These are phyloP conservation scores for Crocodylus rhombifer DNA, from an alignment of 2,797 vertebrate species.

Conservation along the genomic window DNA sequence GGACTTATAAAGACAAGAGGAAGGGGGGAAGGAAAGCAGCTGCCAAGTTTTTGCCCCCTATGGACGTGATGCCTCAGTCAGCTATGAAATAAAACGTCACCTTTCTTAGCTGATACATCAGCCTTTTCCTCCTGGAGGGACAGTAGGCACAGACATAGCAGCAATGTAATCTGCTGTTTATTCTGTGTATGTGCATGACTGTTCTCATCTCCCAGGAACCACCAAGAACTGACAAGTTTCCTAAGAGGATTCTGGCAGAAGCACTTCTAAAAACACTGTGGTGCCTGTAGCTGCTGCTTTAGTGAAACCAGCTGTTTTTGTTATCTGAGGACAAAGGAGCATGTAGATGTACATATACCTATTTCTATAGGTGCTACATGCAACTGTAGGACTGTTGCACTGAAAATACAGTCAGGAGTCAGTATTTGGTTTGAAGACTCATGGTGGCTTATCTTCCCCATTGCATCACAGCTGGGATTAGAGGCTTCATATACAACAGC, in stretches of 20 bases:
- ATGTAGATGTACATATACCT: rapidly evolving
- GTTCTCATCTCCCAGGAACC: background rate
- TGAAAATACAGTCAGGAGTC: background rate
- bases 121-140: background rate
- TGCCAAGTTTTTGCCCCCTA: slow-evolving; percentile 13
- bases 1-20: background rate
- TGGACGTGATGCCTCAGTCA: background rate
- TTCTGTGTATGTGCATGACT: background rate
- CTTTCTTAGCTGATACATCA: background rate
- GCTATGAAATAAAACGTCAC: background rate
- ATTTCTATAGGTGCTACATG: rapidly evolving
- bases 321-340: background rate
- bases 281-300: background rate
- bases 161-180: background rate
- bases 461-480: background rate
- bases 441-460: rapidly evolving
- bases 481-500: rapidly evolving
- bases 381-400: background rate
- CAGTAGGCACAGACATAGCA: background rate
- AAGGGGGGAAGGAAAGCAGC: slow-evolving; percentile 16
- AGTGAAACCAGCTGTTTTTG: background rate
- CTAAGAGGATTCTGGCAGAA: background rate
- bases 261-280: background rate
- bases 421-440: background rate
- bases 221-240: slow-evolving; percentile 26